Evolutionary conservation across 2,888 invertebrate genomes (phyloP), one percentile per base, ranked within the genome.

Genomic region (Acanthacorydalis orientalis): DNA sequence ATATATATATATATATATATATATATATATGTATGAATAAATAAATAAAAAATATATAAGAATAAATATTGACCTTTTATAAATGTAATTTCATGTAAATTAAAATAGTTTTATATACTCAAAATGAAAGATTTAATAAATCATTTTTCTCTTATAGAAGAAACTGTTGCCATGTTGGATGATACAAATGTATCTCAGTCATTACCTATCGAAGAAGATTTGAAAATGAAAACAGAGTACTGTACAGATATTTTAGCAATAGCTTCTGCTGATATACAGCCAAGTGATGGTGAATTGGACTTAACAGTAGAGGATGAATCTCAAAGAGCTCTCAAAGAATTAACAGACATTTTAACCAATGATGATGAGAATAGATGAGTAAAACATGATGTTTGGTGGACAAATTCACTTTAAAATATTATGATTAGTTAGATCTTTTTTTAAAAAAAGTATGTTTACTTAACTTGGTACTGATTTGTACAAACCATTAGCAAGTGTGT

Each of bases 231-330:
- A 46, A 67, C 68, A 53, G 66, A 67, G 55, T 68, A 69, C 54
- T 60, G 68, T 3, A 64, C 67, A 14, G 73, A 75, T 56, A 64
- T 74, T 32, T 74, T 73, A 16, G 70, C 71, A 38, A 67, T 75
- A 49, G 68, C 68, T 41, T 64, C 71, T 38, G 63, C 72, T 1
- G 72, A 72, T 43, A 72, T 74, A 43, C 70, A 71, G 38, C 12
- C 14, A 38, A 38, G 14, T 38, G 38, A 38, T 7, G 38, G 15
- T 38, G 38, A 15, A 15, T 14, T 38, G 4, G 38, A 15, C 2
- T 15, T 15, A 9, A 38, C 38, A 38, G 14, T 12, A 12, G 15
- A 15, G 9, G 41, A 41, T 31, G 16, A 31, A 23, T 23, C 41
- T 6, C 31, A 16, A 31, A n/a, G 16, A 7, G 31, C 41, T n/a